Evolutionary conservation across 2,888 invertebrate genomes (phyloP).

Genomic region (Drosophila testacea): DNA sequence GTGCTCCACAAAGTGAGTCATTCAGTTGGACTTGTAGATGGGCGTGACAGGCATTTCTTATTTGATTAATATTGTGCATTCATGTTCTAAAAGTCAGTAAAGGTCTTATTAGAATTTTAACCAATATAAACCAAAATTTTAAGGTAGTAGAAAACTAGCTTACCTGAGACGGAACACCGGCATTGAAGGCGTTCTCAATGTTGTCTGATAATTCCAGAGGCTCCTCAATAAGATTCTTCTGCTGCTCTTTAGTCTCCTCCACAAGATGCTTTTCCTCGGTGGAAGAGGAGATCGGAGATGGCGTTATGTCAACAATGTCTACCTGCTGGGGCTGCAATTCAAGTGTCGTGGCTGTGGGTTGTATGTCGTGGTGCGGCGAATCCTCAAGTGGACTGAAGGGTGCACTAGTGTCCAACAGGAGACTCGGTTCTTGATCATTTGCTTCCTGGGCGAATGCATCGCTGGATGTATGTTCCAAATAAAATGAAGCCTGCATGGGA

Average conservation of each 20-base stretch:
- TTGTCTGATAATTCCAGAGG: conserved; percentile 41
- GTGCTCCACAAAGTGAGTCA: conserved; percentile 46
- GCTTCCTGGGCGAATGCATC: conserved; percentile 41
- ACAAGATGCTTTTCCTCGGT: conserved; percentile 80
- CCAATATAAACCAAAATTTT: not conserved
- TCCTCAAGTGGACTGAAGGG: conserved; percentile 46
- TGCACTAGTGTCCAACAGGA: conserved; percentile 66
- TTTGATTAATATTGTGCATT: not conserved
- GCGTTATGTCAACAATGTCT: conserved; percentile 64
- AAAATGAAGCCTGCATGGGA: conserved; percentile 81
- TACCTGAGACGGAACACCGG: conserved; percentile 69
- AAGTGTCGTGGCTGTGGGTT: conserved; percentile 32
- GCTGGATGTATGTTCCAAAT: conserved; percentile 68
- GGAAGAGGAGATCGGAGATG: conserved; percentile 65
- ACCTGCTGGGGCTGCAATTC: conserved; percentile 58
- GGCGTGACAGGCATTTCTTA: conserved; percentile 7
- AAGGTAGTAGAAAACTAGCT: conserved; percentile 1
- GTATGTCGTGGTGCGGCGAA: conserved; percentile 24
- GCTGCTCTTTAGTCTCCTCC: conserved; percentile 78
- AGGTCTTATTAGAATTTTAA: not conserved
- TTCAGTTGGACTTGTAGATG: conserved; percentile 8
- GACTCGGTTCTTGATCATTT: conserved; percentile 44
- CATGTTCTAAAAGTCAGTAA: not conserved
- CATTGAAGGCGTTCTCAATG: conserved; percentile 58
- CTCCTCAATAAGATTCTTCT: conserved; percentile 27